A percentile compares a stretch with the other conserved stretches of the same genome.
phyloP scores from a whole-genome alignment of 2,797 vertebrate genomes.

The Coranthus polyacanthus region DNA sequence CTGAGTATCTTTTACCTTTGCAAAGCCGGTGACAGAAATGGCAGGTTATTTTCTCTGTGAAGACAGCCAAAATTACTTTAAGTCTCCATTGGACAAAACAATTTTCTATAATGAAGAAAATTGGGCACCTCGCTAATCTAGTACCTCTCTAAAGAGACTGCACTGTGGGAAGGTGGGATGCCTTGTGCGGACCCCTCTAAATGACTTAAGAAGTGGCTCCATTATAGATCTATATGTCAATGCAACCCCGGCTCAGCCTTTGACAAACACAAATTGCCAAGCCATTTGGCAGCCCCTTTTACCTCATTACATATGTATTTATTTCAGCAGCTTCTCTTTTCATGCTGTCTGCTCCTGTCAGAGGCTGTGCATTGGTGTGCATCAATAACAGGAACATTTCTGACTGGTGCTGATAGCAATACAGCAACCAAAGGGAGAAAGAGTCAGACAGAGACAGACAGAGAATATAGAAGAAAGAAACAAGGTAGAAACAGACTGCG shows the following conservation, averaged over 20 bases:
- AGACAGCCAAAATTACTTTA: constrained; percentile 57
- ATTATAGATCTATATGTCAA: constrained; percentile 78
- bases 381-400: constrained; percentile 76
- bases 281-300: constrained; percentile 68
- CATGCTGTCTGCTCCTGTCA: constrained; percentile 78
- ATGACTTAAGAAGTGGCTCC: constrained; percentile 71
- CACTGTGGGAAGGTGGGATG: constrained; percentile 32
- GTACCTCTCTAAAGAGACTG: constrained; percentile 38
- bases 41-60: constrained; percentile 61
- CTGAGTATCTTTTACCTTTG: constrained; percentile 53
- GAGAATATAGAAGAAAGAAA: constrained; percentile 15
- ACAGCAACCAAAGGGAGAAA: constrained; percentile 45
- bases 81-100: constrained; percentile 63
- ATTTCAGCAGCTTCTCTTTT: constrained; percentile 79
- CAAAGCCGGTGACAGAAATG: constrained; percentile 44
- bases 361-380: constrained; percentile 72
- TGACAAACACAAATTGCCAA: constrained; percentile 81
- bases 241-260: constrained; percentile 64
- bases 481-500: constrained; percentile 2
- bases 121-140: constrained; percentile 59
- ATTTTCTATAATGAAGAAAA: constrained; percentile 73
- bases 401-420: constrained; percentile 69
- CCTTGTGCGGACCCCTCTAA: constrained; percentile 52
- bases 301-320: constrained; percentile 80
- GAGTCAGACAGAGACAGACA: constrained; percentile 19